A percentile compares a stretch with the other conserved stretches of the same genome.
Conservation (phyloP, 2,113 vertebrate species). For the Misgurnus mizolepis region DNA sequence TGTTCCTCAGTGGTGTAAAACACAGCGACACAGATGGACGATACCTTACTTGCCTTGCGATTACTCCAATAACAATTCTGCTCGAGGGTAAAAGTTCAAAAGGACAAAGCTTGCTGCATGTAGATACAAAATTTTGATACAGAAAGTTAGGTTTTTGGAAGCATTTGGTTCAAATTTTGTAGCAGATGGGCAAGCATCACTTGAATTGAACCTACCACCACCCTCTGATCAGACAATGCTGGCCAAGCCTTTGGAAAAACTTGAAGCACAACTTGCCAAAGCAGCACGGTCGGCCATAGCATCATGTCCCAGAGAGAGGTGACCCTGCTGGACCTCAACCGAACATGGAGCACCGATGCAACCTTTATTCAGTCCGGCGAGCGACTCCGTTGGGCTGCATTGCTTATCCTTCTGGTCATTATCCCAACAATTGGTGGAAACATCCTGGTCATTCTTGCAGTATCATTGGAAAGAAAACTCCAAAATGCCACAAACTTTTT, state of each 20-base stretch:
- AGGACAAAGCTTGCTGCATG: not conserved
- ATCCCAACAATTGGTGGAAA: constrained; percentile 95
- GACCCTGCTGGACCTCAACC: constrained; percentile 47
- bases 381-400: constrained; percentile 81
- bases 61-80: not conserved
- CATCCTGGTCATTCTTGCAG: constrained; percentile 93
- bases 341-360: constrained; percentile 52
- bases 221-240: constrained; percentile 78
- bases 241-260: constrained; percentile 73
- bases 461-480: constrained; percentile 92
- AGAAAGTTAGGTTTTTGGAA: not conserved
- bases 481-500: constrained; percentile 99
- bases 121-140: not conserved
- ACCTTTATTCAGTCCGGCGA: constrained; percentile 58
- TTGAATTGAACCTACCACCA: constrained; percentile 42
- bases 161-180: not conserved
- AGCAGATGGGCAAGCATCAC: not conserved
- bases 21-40: not conserved
- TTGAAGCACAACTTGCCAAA: constrained; percentile 67
- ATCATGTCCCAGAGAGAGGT: constrained; percentile 68
- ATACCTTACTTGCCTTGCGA: too few relatives aligned
- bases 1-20: not conserved
- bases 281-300: constrained; percentile 58
- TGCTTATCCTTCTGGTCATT: constrained; percentile 89
- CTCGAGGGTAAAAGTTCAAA: not conserved